Evolutionary conservation across 1,140 invertebrate species (phyloP).

Genomic region (Drosophila albomicans): DNA sequence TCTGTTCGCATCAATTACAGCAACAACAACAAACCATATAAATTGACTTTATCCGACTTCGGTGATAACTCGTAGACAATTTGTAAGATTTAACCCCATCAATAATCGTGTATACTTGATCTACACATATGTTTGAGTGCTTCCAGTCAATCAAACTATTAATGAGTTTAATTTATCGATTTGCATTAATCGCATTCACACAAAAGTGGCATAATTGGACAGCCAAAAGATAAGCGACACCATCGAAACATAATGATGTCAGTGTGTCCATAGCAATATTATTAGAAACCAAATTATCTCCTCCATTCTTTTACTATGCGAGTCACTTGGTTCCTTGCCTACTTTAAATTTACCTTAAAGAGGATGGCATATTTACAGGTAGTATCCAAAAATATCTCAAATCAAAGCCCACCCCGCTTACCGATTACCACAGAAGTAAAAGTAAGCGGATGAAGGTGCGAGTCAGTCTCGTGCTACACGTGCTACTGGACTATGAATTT

Average conservation of each 20-base stretch:
- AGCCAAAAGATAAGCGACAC: constrained; percentile 58
- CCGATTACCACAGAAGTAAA: neutral
- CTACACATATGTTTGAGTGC: constrained; percentile 1
- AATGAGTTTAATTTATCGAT: constrained; percentile 68
- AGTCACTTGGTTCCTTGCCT: neutral
- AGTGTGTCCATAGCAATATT: too few relatives aligned
- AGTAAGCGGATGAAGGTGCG: constrained; percentile 11
- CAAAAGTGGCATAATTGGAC: constrained; percentile 64
- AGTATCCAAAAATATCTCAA: constrained; percentile 56
- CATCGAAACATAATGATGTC: neutral
- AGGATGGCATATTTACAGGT: constrained; percentile 41
- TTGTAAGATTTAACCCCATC: constrained; percentile 58
- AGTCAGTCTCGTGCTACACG: constrained; percentile 66
- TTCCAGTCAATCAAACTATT: constrained; percentile 62
- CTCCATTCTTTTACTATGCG: neutral
- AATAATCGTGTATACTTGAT: constrained; percentile 1
- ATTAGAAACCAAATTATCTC: neutral
- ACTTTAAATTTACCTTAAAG: neutral
- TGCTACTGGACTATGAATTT: constrained; percentile 51
- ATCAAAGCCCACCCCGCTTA: constrained; percentile 10
- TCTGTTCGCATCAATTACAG: constrained; percentile 60
- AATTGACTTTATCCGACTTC: constrained; percentile 58
- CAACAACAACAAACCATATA: constrained; percentile 58
- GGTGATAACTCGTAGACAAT: constrained; percentile 59
- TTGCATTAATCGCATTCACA: constrained; percentile 13